Evolutionary conservation across 2,888 invertebrate species (phyloP).

Genomic region (Abscondita cerata): DNA sequence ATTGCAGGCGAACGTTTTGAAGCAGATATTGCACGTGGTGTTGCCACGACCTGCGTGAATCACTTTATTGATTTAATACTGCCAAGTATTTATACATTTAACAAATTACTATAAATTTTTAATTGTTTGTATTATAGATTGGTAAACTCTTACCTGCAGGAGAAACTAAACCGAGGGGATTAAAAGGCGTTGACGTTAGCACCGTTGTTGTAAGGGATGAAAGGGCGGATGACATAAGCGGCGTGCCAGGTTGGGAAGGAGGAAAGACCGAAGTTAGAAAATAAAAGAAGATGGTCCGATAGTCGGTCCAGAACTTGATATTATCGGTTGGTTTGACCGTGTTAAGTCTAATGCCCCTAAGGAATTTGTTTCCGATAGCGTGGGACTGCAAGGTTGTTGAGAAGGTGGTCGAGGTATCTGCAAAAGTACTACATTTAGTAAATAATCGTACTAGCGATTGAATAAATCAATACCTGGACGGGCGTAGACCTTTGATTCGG

Average conservation of each 20-base stretch:
- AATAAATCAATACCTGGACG: constrained; percentile 50
- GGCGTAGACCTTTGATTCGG: constrained; percentile 55
- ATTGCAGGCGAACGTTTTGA: constrained; percentile 97
- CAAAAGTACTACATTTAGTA: no score
- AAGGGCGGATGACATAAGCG: constrained; percentile 78
- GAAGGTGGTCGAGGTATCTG: constrained; percentile 59
- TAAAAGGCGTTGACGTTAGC: constrained; percentile 84
- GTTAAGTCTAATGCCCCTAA: constrained; percentile 67
- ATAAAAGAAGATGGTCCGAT: constrained; percentile 56
- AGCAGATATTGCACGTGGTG: constrained; percentile 96
- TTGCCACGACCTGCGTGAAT: constrained; percentile 83
- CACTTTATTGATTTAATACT: constrained; percentile 40
- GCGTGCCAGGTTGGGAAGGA: constrained; percentile 69
- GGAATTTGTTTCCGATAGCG: constrained; percentile 61
- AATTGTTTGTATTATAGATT: constrained; percentile 6
- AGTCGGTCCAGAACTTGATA: constrained; percentile 45
- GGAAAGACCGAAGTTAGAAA: constrained; percentile 65
- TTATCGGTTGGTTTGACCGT: constrained; percentile 53
- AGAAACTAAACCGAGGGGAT: constrained; percentile 85
- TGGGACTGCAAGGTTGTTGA: constrained; percentile 55
- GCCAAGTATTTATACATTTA: constrained; percentile 1
- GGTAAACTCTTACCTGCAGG: constrained; percentile 69
- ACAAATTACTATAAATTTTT: neutral
- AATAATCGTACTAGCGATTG: neutral
- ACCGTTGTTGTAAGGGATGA: constrained; percentile 83